Conservation (phyloP, 2,113 vertebrate species). For the Silurus glanis region DNA sequence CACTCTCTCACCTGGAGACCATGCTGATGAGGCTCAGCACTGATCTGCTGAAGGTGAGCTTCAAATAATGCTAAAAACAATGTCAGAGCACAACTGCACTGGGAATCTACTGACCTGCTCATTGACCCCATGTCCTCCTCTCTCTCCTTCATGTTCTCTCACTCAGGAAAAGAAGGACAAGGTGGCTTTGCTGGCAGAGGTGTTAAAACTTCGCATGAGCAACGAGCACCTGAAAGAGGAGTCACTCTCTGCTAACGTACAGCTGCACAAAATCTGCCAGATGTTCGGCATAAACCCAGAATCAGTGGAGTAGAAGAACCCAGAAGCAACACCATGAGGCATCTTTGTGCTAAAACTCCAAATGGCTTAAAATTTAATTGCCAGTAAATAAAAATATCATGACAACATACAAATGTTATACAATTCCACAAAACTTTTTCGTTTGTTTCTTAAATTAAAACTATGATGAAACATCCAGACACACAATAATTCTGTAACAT, state of each 20-base stretch:
- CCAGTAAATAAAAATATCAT: conserved; percentile 2
- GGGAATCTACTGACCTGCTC: background rate
- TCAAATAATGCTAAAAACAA: conserved; percentile 22
- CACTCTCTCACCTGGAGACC: conserved; percentile 83
- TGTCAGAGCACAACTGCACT: background rate
- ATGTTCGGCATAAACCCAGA: conserved; percentile 63
- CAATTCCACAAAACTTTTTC: conserved; percentile 9
- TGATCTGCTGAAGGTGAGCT: conserved; percentile 83
- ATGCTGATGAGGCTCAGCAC: conserved; percentile 85
- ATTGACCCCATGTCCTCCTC: background rate
- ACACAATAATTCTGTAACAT: conserved; percentile 20
- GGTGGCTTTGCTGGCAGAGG: conserved; percentile 74
- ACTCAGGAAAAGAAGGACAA: conserved; percentile 81
- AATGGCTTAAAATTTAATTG: conserved; percentile 16
- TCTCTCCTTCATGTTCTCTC: background rate
- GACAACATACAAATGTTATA: background rate
- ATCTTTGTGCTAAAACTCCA: background rate
- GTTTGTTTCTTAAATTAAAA: background rate
- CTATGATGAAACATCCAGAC: background rate
- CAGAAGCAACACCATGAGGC: background rate
- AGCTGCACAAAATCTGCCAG: conserved; percentile 74
- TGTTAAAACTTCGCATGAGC: conserved; percentile 75
- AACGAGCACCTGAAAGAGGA: conserved; percentile 79
- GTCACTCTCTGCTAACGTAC: conserved; percentile 69
- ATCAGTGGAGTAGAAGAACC: conserved; percentile 3